These are phyloP conservation scores for Fopius arisanus DNA, from an alignment of 1,140 invertebrate genomes.

Conservation along the genomic window DNA sequence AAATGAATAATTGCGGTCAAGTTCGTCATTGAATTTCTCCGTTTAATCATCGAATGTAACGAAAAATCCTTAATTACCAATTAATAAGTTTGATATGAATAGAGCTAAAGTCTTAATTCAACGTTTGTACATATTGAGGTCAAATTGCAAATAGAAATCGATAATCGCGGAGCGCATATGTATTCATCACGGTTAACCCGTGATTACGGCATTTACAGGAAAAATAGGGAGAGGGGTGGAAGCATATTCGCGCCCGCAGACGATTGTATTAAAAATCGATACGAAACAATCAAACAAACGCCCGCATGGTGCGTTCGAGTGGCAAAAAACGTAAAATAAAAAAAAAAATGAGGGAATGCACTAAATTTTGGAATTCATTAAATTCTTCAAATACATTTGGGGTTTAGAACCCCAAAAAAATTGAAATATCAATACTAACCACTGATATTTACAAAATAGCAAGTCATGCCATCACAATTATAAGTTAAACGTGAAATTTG, in stretches of 20 bases:
- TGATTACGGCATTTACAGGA: neutral
- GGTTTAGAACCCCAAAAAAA: neutral
- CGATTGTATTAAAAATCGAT: constrained; percentile 18
- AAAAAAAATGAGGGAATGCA: neutral
- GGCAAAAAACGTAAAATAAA: neutral
- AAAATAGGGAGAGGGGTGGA: neutral
- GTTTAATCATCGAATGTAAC: no score
- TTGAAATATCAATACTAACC: constrained; percentile 38
- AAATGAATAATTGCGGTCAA: no score
- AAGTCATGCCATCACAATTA: constrained; percentile 47
- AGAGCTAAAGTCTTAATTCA: neutral
- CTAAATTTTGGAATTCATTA: neutral
- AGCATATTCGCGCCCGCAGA: neutral
- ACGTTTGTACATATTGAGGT: neutral
- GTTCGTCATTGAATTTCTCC: no score
- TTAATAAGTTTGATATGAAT: neutral
- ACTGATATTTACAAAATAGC: constrained; percentile 51
- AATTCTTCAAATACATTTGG: neutral
- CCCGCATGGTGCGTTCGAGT: neutral
- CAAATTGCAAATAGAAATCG: neutral
- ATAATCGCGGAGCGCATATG: neutral
- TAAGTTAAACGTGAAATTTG: neutral
- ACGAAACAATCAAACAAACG: constrained; percentile 12
- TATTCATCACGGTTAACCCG: neutral
- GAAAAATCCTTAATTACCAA: neutral